phyloP scores from a whole-genome alignment of 2,888 invertebrate species.

The Callimorpha dominula region DNA sequence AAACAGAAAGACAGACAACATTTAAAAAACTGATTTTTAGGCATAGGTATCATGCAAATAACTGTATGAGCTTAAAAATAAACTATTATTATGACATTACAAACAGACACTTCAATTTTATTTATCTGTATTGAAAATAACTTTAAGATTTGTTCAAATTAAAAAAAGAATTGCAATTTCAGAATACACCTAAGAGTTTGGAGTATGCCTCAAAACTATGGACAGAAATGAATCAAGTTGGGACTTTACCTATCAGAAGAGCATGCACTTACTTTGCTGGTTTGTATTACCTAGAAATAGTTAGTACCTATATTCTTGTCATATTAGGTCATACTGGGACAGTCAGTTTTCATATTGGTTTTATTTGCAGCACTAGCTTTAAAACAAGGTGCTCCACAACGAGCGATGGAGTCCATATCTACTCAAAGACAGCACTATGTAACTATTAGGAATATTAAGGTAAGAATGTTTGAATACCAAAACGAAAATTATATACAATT shows the following conservation, averaged over 20 bases:
- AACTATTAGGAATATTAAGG: slow-evolving; percentile 90
- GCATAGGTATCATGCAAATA: too few relatives aligned
- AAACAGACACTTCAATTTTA: too few relatives aligned
- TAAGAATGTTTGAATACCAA: slow-evolving; percentile 51
- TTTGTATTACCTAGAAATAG: slow-evolving; percentile 46
- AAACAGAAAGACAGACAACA: too few relatives aligned
- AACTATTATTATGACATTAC: too few relatives aligned
- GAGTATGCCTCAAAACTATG: slow-evolving; percentile 88
- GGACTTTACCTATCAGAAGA: slow-evolving; percentile 87
- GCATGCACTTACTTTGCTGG: slow-evolving; percentile 88
- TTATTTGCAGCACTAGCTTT: slow-evolving; percentile 86
- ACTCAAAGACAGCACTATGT: slow-evolving; percentile 88
- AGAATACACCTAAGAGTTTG: slow-evolving; percentile 90
- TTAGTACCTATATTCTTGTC: not conserved
- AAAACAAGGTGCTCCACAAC: slow-evolving; percentile 89
- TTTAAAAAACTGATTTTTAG: too few relatives aligned
- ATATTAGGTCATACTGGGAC: not conserved
- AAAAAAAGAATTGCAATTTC: slow-evolving; percentile 49
- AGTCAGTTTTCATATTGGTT: slow-evolving; percentile 18
- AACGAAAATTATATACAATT: too few relatives aligned
- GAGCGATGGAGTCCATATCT: slow-evolving; percentile 89
- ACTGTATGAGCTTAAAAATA: too few relatives aligned
- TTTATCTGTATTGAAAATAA: too few relatives aligned
- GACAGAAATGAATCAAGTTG: slow-evolving; percentile 85
- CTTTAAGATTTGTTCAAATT: not conserved